A percentile compares a stretch with the other conserved stretches of the same genome.
These are phyloP conservation scores for Zapus hudsonius DNA, from an alignment of 2,113 vertebrate species.

Conservation along the genomic window DNA sequence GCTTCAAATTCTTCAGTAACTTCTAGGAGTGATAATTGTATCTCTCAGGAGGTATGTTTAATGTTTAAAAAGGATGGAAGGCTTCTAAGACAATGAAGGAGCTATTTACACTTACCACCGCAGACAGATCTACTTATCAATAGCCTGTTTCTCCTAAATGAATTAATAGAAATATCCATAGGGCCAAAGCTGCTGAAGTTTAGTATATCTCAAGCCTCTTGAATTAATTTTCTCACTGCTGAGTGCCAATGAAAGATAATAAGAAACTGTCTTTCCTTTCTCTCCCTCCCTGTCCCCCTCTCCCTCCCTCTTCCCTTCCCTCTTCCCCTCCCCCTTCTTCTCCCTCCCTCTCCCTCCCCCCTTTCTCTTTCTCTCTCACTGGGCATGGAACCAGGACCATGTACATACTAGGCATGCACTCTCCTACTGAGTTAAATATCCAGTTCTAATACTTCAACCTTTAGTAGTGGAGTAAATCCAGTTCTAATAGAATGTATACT, in stretches of 20 bases:
- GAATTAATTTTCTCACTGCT: constrained; percentile 64
- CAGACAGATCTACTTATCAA: constrained; percentile 75
- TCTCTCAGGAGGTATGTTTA: constrained; percentile 69
- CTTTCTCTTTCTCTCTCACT: neutral
- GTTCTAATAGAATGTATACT: neutral
- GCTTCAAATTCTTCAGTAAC: constrained; percentile 70
- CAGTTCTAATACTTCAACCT: neutral
- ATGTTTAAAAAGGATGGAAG: constrained; percentile 68
- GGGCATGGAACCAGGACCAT: neutral
- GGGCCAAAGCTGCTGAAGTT: constrained; percentile 62
- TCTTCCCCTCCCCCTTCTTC: no score
- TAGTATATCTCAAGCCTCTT: constrained; percentile 36
- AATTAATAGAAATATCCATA: constrained; percentile 68
- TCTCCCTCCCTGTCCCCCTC: no score
- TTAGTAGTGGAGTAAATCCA: neutral
- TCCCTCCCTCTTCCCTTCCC: no score
- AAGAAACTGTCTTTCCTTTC: neutral
- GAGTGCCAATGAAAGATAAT: constrained; percentile 55
- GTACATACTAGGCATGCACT: neutral
- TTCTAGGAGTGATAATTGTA: constrained; percentile 74
- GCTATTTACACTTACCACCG: constrained; percentile 57
- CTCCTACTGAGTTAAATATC: neutral
- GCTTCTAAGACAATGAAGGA: constrained; percentile 75
- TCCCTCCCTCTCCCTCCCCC: neutral
- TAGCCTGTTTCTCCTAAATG: constrained; percentile 59